Evolutionary conservation across 2,888 invertebrate genomes (phyloP).

Genomic region (Elegia similella): DNA sequence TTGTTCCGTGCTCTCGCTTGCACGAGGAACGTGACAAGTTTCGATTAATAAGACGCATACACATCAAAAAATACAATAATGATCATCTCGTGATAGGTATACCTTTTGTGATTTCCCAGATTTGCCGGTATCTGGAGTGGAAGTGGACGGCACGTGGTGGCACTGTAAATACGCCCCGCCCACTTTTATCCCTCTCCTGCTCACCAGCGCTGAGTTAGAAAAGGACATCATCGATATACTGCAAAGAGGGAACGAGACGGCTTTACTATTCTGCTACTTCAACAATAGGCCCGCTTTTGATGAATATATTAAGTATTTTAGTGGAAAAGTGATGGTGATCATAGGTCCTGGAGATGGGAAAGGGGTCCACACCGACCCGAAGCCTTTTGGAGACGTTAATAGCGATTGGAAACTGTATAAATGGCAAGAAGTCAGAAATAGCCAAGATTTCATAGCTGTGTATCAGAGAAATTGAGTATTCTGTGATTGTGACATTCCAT

Average conservation of each 20-base stretch:
- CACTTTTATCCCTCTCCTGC: conserved; percentile 84
- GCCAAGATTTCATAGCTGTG: conserved; percentile 84
- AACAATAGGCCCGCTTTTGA: conserved; percentile 86
- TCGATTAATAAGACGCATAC: no score
- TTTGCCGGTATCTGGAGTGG: conserved; percentile 84
- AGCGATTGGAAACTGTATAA: conserved; percentile 81
- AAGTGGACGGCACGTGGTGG: conserved; percentile 93
- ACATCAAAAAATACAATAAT: no score
- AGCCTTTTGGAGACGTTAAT: conserved; percentile 83
- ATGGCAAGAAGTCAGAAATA: conserved; percentile 82
- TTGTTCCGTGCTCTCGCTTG: no score
- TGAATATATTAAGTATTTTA: conserved; percentile 84
- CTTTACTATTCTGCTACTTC: conserved; percentile 91
- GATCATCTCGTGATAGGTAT: background rate
- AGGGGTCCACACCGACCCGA: conserved; percentile 86
- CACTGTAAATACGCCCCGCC: conserved; percentile 87
- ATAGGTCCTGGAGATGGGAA: conserved; percentile 86
- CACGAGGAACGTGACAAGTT: no score
- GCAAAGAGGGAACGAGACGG: conserved; percentile 63
- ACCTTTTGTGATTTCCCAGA: conserved; percentile 60
- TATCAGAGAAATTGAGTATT: conserved; percentile 54
- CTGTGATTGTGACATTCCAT: conserved; percentile 1
- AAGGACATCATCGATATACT: conserved; percentile 60
- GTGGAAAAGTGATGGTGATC: conserved; percentile 85
- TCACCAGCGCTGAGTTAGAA: conserved; percentile 65